A percentile compares a stretch with the other conserved stretches of the same genome.
Conservation (phyloP, 2,113 vertebrate genomes). For the Nymphicus hollandicus region DNA sequence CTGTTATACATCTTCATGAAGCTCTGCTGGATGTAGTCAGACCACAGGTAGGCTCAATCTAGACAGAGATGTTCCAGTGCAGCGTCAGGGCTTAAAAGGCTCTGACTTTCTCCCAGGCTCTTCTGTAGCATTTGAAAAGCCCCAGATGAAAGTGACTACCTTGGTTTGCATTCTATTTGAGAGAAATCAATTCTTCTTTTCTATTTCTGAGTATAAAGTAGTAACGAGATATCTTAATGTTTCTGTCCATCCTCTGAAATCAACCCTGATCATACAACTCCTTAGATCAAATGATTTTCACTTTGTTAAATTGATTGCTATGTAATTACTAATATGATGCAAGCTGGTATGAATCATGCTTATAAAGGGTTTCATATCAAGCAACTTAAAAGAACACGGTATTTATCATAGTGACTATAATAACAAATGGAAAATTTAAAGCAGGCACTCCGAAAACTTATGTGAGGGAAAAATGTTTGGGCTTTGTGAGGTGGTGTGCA, state of each 20-base stretch:
- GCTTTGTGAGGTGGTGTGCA: neutral
- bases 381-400: neutral
- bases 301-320: neutral
- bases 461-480: neutral
- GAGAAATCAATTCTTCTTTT: neutral
- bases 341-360: neutral
- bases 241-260: neutral
- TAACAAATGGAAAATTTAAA: neutral
- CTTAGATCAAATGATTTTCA: neutral
- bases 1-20: neutral
- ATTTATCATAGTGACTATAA: neutral
- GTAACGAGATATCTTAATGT: neutral
- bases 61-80: neutral
- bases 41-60: neutral
- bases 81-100: neutral
- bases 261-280: neutral
- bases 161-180: neutral
- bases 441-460: neutral
- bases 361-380: neutral
- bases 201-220: neutral
- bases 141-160: neutral
- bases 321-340: neutral
- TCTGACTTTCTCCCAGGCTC: neutral
- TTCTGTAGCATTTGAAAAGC: neutral
- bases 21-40: neutral